phyloP scores from a whole-genome alignment of 1,140 invertebrate genomes.

The Zaprionus ornatus region DNA sequence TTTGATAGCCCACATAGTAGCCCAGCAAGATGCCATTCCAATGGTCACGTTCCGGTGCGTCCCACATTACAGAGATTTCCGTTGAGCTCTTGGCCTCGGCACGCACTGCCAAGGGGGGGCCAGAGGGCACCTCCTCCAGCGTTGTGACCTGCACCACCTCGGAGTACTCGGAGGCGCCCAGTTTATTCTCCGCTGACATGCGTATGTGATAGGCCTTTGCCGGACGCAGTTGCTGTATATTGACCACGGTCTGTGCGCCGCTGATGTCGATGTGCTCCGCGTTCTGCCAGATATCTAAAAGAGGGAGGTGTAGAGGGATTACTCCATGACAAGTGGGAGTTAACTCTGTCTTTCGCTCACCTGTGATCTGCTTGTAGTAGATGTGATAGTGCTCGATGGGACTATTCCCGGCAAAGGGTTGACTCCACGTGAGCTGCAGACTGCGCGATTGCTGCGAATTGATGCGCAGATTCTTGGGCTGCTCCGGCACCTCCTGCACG shows the following conservation, averaged over 20 bases:
- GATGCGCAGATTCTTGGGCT: constrained; percentile 93
- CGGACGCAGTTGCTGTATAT: constrained; percentile 92
- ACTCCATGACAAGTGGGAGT: no score
- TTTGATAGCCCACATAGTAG: constrained; percentile 96
- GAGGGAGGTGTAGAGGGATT: background rate
- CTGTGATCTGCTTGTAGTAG: constrained; percentile 93
- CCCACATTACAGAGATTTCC: constrained; percentile 94
- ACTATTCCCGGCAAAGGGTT: constrained; percentile 94
- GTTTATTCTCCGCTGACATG: constrained; percentile 93
- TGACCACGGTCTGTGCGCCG: constrained; percentile 90
- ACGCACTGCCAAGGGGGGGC: constrained; percentile 92
- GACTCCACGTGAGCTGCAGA: constrained; percentile 92
- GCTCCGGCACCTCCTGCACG: constrained; percentile 95
- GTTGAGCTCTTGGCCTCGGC: constrained; percentile 95
- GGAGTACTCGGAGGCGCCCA: constrained; percentile 94
- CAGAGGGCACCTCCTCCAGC: constrained; percentile 94
- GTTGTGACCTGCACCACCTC: constrained; percentile 92
- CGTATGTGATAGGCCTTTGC: constrained; percentile 95
- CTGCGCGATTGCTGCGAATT: constrained; percentile 91
- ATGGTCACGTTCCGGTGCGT: constrained; percentile 92
- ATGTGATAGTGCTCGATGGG: constrained; percentile 94
- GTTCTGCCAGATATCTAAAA: constrained; percentile 84
- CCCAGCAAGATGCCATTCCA: constrained; percentile 97
- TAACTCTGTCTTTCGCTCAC: constrained; percentile 84
- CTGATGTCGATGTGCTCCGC: constrained; percentile 91